Conservation (phyloP, 92 coral and sea anemone genomes). For the Parazoanthus atlanticus region DNA sequence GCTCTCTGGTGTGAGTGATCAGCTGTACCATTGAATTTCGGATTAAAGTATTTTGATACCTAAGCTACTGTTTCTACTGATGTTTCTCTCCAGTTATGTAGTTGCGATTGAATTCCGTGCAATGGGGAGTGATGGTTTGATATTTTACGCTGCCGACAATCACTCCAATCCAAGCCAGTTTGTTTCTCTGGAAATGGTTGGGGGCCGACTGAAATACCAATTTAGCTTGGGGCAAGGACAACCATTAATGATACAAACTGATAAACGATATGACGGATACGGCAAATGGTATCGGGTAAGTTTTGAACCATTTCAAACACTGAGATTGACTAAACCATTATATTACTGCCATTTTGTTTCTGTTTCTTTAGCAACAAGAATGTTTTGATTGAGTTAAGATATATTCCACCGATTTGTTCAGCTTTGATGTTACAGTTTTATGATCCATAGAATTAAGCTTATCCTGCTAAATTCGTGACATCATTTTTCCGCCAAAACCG, state of each 20-base stretch:
- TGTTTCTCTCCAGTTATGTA: slow-evolving; percentile 28
- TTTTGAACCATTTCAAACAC: neutral
- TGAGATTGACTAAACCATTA: neutral
- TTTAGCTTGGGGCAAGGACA: slow-evolving; percentile 36
- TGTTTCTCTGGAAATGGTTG: slow-evolving; percentile 43
- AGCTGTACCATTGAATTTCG: neutral
- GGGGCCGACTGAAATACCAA: slow-evolving; percentile 48
- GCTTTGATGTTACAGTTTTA: no score
- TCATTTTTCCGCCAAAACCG: no score
- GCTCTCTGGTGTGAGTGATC: no score
- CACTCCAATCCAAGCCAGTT: slow-evolving; percentile 40
- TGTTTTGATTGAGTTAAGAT: no score
- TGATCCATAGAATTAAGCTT: no score
- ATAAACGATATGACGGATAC: slow-evolving; percentile 8
- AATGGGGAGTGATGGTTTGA: slow-evolving; percentile 40
- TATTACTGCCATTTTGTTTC: no score
- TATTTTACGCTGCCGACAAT: slow-evolving; percentile 48
- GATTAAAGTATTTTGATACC: neutral
- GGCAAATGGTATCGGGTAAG: slow-evolving; percentile 53
- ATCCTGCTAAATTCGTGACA: no score
- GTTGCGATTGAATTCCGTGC: slow-evolving; percentile 47
- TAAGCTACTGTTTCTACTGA: neutral
- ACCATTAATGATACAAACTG: slow-evolving; percentile 33
- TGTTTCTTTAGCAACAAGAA: no score
- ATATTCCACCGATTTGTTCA: no score